Conservation (phyloP, 1,140 invertebrate species). For the Euschistus heros region DNA sequence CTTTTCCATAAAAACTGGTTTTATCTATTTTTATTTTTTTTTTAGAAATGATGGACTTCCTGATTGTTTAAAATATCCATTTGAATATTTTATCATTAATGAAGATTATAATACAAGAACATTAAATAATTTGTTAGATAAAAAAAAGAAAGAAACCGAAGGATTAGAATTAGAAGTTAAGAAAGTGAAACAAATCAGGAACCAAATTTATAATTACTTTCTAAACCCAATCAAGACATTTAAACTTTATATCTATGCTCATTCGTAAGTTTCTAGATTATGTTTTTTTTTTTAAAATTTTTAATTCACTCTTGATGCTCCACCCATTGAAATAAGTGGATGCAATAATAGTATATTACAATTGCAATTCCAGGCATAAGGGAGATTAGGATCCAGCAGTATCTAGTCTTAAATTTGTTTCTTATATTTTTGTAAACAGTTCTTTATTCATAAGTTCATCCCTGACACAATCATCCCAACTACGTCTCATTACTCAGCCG, state of each 20-base stretch:
- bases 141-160: not conserved
- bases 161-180: not conserved
- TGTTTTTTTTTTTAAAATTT: not conserved
- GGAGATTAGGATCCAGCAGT: no score
- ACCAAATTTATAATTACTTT: slow-evolving; percentile 18
- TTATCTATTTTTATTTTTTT: not conserved
- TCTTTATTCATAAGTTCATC: no score
- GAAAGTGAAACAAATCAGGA: slow-evolving; percentile 3
- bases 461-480: no score
- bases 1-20: no score
- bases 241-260: not conserved
- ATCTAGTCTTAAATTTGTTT: no score
- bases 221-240: slow-evolving; percentile 14
- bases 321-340: not conserved
- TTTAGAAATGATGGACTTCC: slow-evolving; percentile 13
- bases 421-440: no score
- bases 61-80: not conserved
- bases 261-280: not conserved
- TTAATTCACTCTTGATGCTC: not conserved
- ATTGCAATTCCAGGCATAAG: no score
- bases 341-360: no score
- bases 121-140: not conserved
- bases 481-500: no score
- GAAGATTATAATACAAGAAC: not conserved
- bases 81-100: not conserved